A percentile compares a stretch with the other conserved stretches of the same genome.
Evolutionary conservation across 2,113 vertebrate species (phyloP).

Genomic region (Ivindomyrus marchei): DNA sequence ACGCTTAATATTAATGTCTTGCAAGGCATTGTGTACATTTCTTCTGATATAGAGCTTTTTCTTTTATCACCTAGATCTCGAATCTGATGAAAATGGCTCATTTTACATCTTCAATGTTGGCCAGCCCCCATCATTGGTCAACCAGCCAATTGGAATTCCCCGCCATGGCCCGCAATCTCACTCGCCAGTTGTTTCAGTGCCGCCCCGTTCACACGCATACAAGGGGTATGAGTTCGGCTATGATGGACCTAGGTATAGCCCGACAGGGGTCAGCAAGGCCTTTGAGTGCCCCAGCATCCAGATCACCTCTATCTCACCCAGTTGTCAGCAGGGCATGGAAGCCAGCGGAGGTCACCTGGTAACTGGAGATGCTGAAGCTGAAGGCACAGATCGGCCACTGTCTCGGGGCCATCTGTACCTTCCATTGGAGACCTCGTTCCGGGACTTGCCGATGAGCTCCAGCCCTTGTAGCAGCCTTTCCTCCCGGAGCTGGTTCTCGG

Average conservation of each 20-base stretch:
- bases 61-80: conserved; percentile 67
- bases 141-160: conserved; percentile 77
- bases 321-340: conserved; percentile 93
- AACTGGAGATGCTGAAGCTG: conserved; percentile 78
- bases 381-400: conserved; percentile 79
- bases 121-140: conserved; percentile 77
- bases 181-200: conserved; percentile 71
- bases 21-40: background rate
- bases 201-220: conserved; percentile 71
- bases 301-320: conserved; percentile 96
- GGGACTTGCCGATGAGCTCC: conserved; percentile 89
- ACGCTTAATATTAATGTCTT: background rate
- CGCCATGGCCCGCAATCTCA: conserved; percentile 82
- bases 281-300: conserved; percentile 98
- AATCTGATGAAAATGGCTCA: conserved; percentile 87
- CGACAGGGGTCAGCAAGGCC: conserved; percentile 77
- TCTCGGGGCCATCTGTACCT: conserved; percentile 95
- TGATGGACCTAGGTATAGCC: conserved; percentile 73
- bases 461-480: conserved; percentile 96
- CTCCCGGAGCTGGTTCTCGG: conserved; percentile 94
- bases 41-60: conserved; percentile 23
- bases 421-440: conserved; percentile 88
- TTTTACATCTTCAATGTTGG: conserved; percentile 94
- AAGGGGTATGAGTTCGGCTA: conserved; percentile 70
- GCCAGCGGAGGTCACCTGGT: conserved; percentile 71